Base-by-base conservation (phyloP, 30 jellyfish, hydroid and myxozoan species). In the Aurelia aurita region DNA sequence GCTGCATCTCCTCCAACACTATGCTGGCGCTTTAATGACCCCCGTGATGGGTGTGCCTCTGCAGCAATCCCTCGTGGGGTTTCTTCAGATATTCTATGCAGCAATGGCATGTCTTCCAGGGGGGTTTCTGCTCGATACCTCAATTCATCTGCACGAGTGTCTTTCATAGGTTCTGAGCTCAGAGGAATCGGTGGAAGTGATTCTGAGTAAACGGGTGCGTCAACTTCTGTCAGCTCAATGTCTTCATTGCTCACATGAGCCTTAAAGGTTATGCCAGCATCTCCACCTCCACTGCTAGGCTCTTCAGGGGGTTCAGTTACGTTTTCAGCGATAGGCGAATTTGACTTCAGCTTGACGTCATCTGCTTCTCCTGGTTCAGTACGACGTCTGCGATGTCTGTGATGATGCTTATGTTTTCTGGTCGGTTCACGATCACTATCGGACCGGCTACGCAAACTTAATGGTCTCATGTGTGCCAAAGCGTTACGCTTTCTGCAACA, bases 401-500 rank as follows among this genome's bases (percentile, higher is more conserved):
- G 51, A 64, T 83, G 98, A 47, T 88, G 98, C 53, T 72, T 78
- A 46, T 72, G 88, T 47, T 65, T 64, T 62, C 78, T 61, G 18
- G 43, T n/a, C 0, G 78, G 45, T 10, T 70, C 51, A 39, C 16
- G 51, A 39, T 39, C 51, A 6, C 51, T 39, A 9, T 39, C 51
- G 9, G 51, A 3, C 0, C 63, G 67, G 23, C 43, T 44, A 7
- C 79, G 63, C 16, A 63, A 32, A 16, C 57, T 65, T 5, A 91
- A 43, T 29, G 96, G 84, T 29, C 84, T 74, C 98, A 85, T 85
- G 64, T 71, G 98, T 15, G 98, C 93, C 85, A 91, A 44, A 5
- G 98, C 94, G 57, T 77, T 53, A n/a, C 97, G 89, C 45, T 91
- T 91, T 2, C 98, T 91, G 47, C 22, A 86, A 68, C 0, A 15